Conservation (phyloP, 2,888 invertebrate genomes). For the Drosophila emarginata region DNA sequence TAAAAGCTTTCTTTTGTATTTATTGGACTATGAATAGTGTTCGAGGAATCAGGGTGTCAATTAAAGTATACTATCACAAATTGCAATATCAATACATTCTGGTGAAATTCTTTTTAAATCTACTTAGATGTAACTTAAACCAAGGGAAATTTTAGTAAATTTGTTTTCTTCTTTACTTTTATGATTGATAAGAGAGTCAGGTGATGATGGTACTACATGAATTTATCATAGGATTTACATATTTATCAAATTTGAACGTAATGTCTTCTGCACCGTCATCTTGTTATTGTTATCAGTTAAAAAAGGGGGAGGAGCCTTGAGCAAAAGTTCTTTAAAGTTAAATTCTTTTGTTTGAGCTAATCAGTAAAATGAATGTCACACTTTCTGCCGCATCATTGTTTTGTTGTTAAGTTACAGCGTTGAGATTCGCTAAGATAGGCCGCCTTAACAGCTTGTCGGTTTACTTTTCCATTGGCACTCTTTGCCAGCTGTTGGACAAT, state of each 20-base stretch:
- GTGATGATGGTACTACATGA: neutral
- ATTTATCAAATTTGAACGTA: neutral
- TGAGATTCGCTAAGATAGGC: constrained; percentile 35
- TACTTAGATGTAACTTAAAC: neutral
- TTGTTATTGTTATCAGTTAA: neutral
- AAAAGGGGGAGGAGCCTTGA: neutral
- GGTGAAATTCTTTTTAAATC: neutral
- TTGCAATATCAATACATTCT: neutral
- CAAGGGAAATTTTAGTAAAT: neutral
- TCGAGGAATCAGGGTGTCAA: neutral
- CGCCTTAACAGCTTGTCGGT: constrained; percentile 54
- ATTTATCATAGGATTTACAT: neutral
- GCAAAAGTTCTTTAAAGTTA: neutral
- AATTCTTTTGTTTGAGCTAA: neutral
- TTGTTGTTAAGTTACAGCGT: neutral
- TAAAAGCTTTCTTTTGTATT: too few relatives aligned
- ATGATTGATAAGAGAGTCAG: neutral
- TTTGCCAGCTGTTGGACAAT: constrained; percentile 68
- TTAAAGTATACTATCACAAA: neutral
- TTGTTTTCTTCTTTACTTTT: neutral
- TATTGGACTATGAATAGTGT: neutral
- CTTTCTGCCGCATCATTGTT: neutral
- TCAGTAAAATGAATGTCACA: neutral
- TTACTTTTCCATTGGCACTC: constrained; percentile 73
- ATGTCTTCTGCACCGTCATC: neutral